Conservation (phyloP, 2,888 invertebrate genomes). For the Stenurella melanura region DNA sequence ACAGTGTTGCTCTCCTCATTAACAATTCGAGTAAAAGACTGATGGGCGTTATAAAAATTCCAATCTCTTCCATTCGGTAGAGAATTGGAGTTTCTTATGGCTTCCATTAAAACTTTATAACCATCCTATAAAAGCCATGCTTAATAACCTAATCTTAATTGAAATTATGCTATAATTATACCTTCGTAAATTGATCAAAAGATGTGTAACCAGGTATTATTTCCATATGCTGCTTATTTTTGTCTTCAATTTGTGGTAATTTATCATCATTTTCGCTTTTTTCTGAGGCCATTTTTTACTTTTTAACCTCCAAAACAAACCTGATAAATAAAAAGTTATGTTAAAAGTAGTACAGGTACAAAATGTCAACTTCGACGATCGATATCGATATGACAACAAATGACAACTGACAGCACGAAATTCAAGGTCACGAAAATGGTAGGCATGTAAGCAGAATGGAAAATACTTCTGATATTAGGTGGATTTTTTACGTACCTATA, state of each 20-base stretch:
- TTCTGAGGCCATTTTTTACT: background rate
- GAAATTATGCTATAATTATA: conserved; percentile 52
- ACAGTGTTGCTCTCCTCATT: conserved; percentile 80
- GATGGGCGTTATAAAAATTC: conserved; percentile 85
- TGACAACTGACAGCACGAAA: too few species aligned
- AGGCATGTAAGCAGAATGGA: too few species aligned
- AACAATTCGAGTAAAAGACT: conserved; percentile 82
- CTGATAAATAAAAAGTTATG: too few species aligned
- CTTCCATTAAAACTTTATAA: conserved; percentile 79
- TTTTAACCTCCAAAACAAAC: too few species aligned
- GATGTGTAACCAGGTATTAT: conserved; percentile 67
- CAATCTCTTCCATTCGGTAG: conserved; percentile 84
- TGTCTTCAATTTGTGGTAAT: conserved; percentile 24
- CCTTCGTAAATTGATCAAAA: conserved; percentile 71
- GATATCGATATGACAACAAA: too few species aligned
- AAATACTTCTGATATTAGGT: too few species aligned
- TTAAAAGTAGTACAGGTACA: too few species aligned
- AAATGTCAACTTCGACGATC: too few species aligned
- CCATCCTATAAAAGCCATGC: conserved; percentile 76
- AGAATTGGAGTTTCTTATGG: conserved; percentile 82
- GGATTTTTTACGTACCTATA: too few species aligned
- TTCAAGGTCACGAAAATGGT: too few species aligned
- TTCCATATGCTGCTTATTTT: conserved; percentile 49
- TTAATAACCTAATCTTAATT: conserved; percentile 37
- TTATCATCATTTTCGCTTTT: conserved; percentile 42